Evolutionary conservation across 2,888 invertebrate species (phyloP).

Genomic region (Smittia sp.): DNA sequence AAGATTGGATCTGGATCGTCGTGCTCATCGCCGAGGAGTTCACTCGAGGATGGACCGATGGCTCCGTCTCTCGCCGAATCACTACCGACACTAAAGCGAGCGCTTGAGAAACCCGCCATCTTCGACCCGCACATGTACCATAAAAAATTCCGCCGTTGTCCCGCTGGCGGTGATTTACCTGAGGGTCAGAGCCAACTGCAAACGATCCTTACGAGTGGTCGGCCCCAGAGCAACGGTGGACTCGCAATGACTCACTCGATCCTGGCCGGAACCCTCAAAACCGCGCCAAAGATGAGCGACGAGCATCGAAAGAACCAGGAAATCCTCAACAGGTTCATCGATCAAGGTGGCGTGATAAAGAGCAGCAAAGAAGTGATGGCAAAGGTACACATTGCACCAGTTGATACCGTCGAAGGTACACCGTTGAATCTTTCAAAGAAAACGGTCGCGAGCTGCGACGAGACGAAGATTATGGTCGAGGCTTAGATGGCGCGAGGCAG

Average conservation of each 20-base stretch:
- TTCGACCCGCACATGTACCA: conserved; percentile 40
- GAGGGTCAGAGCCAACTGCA: conserved; percentile 30
- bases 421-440: conserved; percentile 34
- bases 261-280: conserved; percentile 24
- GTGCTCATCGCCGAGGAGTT: conserved; percentile 83
- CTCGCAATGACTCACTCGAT: conserved; percentile 36
- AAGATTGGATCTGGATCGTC: conserved; percentile 57
- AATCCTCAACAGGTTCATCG: conserved; percentile 25
- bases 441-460: conserved; percentile 1
- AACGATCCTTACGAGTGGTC: conserved; percentile 17
- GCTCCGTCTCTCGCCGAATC: conserved; percentile 31
- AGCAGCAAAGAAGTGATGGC: conserved; percentile 18
- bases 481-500: conserved; percentile 19
- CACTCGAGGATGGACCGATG: conserved; percentile 66
- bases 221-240: neutral
- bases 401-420: neutral
- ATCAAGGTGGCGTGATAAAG: conserved; percentile 37
- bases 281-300: conserved; percentile 38
- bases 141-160: conserved; percentile 36
- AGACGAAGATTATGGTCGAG: conserved; percentile 27
- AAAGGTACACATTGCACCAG: conserved; percentile 25
- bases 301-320: conserved; percentile 40
- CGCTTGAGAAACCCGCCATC: conserved; percentile 37
- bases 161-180: neutral
- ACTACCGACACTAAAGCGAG: conserved; percentile 25